Percentiles rank a stretch among this genome's conserved stretches.
These are phyloP conservation scores for Stictonetta naevosa DNA, from an alignment of 2,113 vertebrate genomes.

Conservation along the genomic window DNA sequence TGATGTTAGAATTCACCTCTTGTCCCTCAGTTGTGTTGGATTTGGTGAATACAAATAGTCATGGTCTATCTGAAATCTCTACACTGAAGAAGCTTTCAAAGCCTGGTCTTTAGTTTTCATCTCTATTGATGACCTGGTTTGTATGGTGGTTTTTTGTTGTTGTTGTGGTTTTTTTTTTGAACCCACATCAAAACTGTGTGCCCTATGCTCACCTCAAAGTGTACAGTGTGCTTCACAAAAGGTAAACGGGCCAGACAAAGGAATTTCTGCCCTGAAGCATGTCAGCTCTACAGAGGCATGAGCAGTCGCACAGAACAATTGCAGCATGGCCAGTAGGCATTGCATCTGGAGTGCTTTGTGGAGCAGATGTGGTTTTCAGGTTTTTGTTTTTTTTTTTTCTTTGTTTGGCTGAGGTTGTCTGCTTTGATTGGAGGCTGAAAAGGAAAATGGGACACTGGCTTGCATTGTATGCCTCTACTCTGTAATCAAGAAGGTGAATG, in stretches of 20 bases:
- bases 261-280: conserved; percentile 45
- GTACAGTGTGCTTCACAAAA: neutral
- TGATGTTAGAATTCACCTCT: neutral
- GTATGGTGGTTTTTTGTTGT: neutral
- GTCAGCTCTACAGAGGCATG: conserved; percentile 36
- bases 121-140: neutral
- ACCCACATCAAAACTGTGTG: neutral
- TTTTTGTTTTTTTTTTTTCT: neutral
- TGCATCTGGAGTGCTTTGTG: conserved; percentile 48
- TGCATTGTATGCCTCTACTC: neutral
- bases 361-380: conserved; percentile 59
- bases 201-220: neutral
- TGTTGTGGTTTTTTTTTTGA: neutral
- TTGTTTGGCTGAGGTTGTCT: neutral
- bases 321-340: conserved; percentile 35
- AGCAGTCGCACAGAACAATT: conserved; percentile 54
- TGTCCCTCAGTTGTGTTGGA: neutral
- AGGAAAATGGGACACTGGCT: neutral
- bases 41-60: neutral
- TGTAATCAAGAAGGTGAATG: neutral
- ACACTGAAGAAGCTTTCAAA: neutral
- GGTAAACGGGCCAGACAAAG: conserved; percentile 46
- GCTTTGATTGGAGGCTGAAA: neutral
- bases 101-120: neutral
- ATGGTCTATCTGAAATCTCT: neutral